Conservation (phyloP, 2,888 invertebrate genomes). For the Fabriciana adippe region DNA sequence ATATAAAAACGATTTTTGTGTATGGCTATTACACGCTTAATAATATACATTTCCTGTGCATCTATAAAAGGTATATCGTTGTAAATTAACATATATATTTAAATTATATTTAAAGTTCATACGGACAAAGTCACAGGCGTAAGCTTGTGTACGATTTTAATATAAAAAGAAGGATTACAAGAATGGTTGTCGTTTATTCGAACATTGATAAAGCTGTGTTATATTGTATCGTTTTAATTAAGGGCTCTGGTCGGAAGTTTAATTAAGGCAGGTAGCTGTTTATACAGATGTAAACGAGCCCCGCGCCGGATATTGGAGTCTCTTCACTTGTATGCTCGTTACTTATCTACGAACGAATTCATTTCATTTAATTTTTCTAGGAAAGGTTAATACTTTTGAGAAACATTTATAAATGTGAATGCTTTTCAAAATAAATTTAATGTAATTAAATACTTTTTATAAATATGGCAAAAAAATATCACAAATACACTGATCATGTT, state of each 20-base stretch:
- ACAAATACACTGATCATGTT: too few relatives aligned
- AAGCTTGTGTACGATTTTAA: too few relatives aligned
- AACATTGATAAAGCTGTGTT: conserved; percentile 12
- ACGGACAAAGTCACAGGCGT: too few relatives aligned
- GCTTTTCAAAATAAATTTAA: too few relatives aligned
- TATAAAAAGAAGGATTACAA: neutral
- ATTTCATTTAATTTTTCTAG: conserved; percentile 2
- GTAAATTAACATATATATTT: too few relatives aligned
- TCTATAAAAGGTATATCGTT: too few relatives aligned
- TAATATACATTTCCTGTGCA: too few relatives aligned
- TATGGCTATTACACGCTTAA: too few relatives aligned
- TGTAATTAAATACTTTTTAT: too few relatives aligned
- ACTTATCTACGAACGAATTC: conserved; percentile 9
- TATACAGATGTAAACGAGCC: conserved; percentile 22
- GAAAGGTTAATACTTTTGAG: neutral
- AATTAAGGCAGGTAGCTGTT: conserved; percentile 48
- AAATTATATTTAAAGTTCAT: too few relatives aligned
- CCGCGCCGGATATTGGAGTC: conserved; percentile 29
- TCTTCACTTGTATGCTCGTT: conserved; percentile 18
- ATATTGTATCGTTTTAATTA: conserved; percentile 23
- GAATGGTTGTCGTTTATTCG: conserved; percentile 6
- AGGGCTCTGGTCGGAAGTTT: conserved; percentile 41
- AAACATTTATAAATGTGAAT: too few relatives aligned
- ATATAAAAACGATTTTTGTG: too few relatives aligned
- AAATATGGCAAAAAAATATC: neutral